Evolutionary conservation across 1,140 invertebrate genomes (phyloP).

Genomic region (Drosophila lacteicornis): DNA sequence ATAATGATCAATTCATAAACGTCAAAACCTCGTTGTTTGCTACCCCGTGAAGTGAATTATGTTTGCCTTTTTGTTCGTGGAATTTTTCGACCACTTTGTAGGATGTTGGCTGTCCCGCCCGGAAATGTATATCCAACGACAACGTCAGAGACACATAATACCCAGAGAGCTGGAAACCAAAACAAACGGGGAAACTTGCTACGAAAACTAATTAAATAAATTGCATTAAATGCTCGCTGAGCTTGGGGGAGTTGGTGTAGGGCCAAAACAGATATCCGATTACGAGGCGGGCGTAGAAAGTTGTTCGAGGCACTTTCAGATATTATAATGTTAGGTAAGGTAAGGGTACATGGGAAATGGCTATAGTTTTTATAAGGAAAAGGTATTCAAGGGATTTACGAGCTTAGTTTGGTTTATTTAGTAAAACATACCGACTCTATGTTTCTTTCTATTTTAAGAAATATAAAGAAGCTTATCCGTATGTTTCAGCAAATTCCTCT

Average conservation of each 20-base stretch:
- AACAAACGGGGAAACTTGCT: constrained; percentile 47
- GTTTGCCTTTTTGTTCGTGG: constrained; percentile 46
- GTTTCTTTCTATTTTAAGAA: no score
- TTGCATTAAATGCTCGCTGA: constrained; percentile 54
- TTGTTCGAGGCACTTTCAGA: background rate
- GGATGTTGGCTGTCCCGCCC: constrained; percentile 4
- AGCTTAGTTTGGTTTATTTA: no score
- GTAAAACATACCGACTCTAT: rapidly evolving
- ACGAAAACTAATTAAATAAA: constrained; percentile 79
- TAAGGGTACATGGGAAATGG: background rate
- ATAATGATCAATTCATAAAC: constrained; percentile 84
- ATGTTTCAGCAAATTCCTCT: background rate
- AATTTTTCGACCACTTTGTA: constrained; percentile 46
- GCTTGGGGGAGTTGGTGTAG: constrained; percentile 42
- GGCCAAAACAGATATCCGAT: constrained; percentile 56
- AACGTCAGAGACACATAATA: constrained; percentile 23
- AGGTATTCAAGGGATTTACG: no score
- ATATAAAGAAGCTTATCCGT: no score
- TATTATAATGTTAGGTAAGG: background rate
- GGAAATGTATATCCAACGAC: constrained; percentile 34
- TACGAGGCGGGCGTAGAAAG: constrained; percentile 41
- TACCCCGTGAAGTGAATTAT: constrained; percentile 63
- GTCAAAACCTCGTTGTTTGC: constrained; percentile 65
- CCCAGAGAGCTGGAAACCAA: background rate
- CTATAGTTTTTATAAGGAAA: no score